Evolutionary conservation across 2,888 invertebrate genomes (phyloP).

Genomic region (Schizotus pectinicornis): DNA sequence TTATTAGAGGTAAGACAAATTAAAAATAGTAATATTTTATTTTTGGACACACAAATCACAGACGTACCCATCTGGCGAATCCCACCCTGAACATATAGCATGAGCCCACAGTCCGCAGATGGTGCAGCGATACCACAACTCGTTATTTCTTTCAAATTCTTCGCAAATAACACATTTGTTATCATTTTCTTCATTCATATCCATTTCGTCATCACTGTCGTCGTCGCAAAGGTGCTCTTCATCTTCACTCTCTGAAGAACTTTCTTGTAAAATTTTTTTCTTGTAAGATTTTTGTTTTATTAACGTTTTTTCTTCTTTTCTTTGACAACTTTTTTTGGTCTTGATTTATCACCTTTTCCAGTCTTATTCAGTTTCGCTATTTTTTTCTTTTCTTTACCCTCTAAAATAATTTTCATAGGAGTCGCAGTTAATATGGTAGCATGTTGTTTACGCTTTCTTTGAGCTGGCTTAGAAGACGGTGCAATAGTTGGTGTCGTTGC

Average conservation of each 20-base stretch:
- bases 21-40: neutral
- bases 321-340: slow-evolving; percentile 25
- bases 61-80: slow-evolving; percentile 37
- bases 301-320: slow-evolving; percentile 22
- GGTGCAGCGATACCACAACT: slow-evolving; percentile 31
- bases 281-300: slow-evolving; percentile 35
- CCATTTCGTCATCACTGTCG: slow-evolving; percentile 33
- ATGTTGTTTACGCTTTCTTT: slow-evolving; percentile 26
- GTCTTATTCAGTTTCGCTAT: slow-evolving; percentile 30
- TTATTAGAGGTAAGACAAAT: slow-evolving; percentile 18
- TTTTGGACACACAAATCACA: slow-evolving; percentile 37
- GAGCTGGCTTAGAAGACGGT: slow-evolving; percentile 30
- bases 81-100: slow-evolving; percentile 41
- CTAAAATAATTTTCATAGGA: slow-evolving; percentile 13
- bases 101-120: slow-evolving; percentile 42
- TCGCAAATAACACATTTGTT: slow-evolving; percentile 31
- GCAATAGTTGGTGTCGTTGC: slow-evolving; percentile 39
- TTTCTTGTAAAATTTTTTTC: slow-evolving; percentile 2
- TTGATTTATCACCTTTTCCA: slow-evolving; percentile 31
- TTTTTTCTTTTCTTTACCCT: slow-evolving; percentile 24
- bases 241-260: slow-evolving; percentile 31
- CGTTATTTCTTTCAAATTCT: slow-evolving; percentile 30
- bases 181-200: slow-evolving; percentile 31
- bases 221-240: slow-evolving; percentile 28
- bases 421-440: neutral